A percentile compares a stretch with the other conserved stretches of the same genome.
These are phyloP conservation scores for Cebus imitator DNA, from an alignment of 2,113 vertebrate genomes.

Conservation along the genomic window DNA sequence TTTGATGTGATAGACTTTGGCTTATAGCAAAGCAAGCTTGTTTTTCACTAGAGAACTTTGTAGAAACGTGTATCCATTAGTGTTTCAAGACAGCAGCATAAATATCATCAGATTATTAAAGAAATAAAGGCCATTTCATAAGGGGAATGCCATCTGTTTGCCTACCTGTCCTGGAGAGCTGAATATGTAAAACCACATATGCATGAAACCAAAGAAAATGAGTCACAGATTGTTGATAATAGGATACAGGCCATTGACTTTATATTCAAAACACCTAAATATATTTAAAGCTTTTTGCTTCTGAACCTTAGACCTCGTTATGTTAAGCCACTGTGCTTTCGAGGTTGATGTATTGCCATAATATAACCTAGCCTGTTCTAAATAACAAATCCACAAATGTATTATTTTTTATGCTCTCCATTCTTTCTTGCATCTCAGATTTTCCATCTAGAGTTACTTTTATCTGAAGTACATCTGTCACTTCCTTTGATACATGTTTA, in stretches of 20 bases:
- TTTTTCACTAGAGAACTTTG: not conserved
- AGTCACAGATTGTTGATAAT: not conserved
- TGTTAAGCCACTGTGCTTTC: not conserved
- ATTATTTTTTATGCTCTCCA: not conserved
- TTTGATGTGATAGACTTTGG: not conserved
- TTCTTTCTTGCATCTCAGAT: not conserved
- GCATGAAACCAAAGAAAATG: not conserved
- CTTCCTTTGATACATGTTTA: not conserved
- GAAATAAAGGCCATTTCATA: not conserved
- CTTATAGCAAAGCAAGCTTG: not conserved
- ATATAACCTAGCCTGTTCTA: not conserved
- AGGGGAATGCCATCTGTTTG: not conserved
- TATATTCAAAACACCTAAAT: not conserved
- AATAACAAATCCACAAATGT: not conserved
- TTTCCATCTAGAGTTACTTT: not conserved
- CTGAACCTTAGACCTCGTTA: not conserved
- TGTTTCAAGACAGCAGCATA: not conserved
- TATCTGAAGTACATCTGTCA: not conserved
- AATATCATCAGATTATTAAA: constrained; percentile 2
- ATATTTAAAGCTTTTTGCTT: not conserved
- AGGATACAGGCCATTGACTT: not conserved
- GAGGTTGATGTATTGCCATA: not conserved
- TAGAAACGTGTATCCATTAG: not conserved
- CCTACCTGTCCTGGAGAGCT: not conserved
- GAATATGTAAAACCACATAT: not conserved